A percentile compares a stretch with the other conserved stretches of the same genome.
Conservation (phyloP, 2,113 vertebrate genomes). For the Erythrocercus mccallii region DNA sequence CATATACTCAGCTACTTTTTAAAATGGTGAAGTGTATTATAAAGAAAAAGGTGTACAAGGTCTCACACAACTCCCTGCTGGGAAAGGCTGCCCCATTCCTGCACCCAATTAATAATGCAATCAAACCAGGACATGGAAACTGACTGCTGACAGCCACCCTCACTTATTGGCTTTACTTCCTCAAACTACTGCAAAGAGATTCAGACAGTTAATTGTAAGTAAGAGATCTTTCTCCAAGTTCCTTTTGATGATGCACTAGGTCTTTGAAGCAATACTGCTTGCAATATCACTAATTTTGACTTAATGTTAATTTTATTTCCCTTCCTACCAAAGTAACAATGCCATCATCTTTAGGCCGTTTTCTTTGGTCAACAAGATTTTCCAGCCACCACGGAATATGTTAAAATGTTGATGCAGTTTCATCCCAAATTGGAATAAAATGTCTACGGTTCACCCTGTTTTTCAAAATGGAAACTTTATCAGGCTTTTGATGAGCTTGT, state of each 20-base stretch:
- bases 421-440: background rate
- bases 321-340: background rate
- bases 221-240: background rate
- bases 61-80: background rate
- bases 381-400: background rate
- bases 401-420: background rate
- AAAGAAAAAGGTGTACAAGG: background rate
- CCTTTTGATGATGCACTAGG: background rate
- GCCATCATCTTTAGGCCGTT: background rate
- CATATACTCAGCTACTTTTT: too few species aligned
- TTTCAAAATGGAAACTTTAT: background rate
- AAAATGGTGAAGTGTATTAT: background rate
- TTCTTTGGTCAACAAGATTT: background rate
- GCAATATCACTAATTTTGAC: background rate
- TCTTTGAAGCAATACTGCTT: background rate
- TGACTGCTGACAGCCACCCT: background rate
- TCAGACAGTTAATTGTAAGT: background rate
- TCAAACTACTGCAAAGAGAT: background rate
- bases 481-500: background rate
- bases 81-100: background rate
- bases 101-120: background rate
- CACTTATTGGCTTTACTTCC: background rate
- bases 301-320: background rate
- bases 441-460: background rate
- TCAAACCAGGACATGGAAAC: background rate